These are phyloP conservation scores for Drosophila elegans DNA, from an alignment of 1,140 invertebrate species.

Conservation along the genomic window DNA sequence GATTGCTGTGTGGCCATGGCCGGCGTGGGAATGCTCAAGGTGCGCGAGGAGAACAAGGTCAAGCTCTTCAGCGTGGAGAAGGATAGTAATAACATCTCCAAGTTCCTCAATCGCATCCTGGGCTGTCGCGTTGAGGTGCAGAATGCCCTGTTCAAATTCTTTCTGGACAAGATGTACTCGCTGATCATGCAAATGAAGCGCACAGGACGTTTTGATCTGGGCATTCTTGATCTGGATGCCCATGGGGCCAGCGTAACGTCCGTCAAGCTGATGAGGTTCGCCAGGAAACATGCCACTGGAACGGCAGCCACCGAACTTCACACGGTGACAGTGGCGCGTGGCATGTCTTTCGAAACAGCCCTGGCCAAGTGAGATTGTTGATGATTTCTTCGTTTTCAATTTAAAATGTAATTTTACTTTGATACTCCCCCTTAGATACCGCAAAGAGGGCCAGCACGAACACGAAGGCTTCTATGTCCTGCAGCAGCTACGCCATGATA, in stretches of 20 bases:
- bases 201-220: slow-evolving; percentile 92
- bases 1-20: slow-evolving; percentile 94
- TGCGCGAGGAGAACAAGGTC: slow-evolving; percentile 90
- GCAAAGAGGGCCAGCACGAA: slow-evolving; percentile 26
- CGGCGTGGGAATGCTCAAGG: slow-evolving; percentile 96
- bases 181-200: slow-evolving; percentile 93
- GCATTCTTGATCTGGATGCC: slow-evolving; percentile 95
- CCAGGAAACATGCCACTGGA: slow-evolving; percentile 94
- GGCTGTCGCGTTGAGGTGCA: slow-evolving; percentile 98
- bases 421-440: slow-evolving; percentile 17
- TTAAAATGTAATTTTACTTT: background rate
- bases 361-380: slow-evolving; percentile 86
- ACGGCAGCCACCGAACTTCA: slow-evolving; percentile 95
- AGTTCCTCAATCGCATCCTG: slow-evolving; percentile 98
- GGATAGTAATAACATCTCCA: slow-evolving; percentile 98
- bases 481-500: slow-evolving; percentile 43
- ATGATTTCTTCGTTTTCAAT: background rate
- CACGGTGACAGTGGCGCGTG: slow-evolving; percentile 94
- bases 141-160: slow-evolving; percentile 98
- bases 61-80: slow-evolving; percentile 93
- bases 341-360: slow-evolving; percentile 94
- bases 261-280: slow-evolving; percentile 90
- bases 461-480: slow-evolving; percentile 64
- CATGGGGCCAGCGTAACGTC: slow-evolving; percentile 94
- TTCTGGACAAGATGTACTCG: slow-evolving; percentile 95